Conservation (phyloP, 2,113 vertebrate species). For the Abramis brama region DNA sequence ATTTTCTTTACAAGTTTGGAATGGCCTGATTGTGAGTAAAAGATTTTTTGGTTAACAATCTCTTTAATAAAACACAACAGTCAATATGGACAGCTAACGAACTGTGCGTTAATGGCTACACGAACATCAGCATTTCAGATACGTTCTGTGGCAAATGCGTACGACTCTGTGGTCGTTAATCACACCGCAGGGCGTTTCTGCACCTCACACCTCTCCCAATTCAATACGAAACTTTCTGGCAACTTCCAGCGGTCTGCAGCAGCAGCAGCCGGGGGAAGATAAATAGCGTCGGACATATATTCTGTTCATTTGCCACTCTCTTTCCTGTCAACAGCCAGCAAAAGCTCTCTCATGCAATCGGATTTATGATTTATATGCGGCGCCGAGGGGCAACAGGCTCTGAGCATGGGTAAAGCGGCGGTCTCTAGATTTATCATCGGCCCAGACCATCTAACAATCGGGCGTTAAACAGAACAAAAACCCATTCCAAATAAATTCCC, state of each 20-base stretch:
- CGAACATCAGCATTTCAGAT: not conserved
- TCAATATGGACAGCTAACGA: constrained; percentile 3
- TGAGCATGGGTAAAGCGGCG: constrained; percentile 69
- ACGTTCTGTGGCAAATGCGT: not conserved
- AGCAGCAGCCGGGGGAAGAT: constrained; percentile 29
- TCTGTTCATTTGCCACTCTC: constrained; percentile 53
- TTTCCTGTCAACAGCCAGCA: constrained; percentile 47
- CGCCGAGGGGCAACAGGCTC: constrained; percentile 69
- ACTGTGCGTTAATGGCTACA: not conserved
- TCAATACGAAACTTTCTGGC: constrained; percentile 29
- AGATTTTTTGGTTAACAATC: not conserved
- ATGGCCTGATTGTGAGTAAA: not conserved
- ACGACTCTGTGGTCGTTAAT: not conserved
- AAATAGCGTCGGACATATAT: constrained; percentile 48
- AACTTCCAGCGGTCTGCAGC: constrained; percentile 15
- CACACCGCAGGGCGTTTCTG: constrained; percentile 13
- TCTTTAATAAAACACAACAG: not conserved
- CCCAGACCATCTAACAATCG: constrained; percentile 94
- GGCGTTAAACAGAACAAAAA: constrained; percentile 98
- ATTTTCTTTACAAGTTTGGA: not conserved
- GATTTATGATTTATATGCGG: constrained; percentile 61
- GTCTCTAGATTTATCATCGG: constrained; percentile 92
- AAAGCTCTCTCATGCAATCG: constrained; percentile 53
- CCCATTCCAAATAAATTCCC: constrained; percentile 99
- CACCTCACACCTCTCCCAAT: not conserved